phyloP scores from a whole-genome alignment of 1,140 invertebrate genomes.

The Samia ricini region DNA sequence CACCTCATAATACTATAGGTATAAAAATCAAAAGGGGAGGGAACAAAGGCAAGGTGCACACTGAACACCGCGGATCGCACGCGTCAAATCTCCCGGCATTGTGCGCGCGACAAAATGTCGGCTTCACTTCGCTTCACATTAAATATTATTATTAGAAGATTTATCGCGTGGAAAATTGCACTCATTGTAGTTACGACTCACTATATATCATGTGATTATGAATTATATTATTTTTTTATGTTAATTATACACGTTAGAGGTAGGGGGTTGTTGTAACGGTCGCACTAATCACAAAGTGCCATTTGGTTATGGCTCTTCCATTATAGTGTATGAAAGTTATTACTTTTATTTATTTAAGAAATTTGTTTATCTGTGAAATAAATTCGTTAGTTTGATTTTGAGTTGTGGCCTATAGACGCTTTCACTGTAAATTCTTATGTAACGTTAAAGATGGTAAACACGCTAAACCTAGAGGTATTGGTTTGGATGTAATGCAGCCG shows the following conservation, averaged over 20 bases:
- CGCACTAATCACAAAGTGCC: conserved; percentile 4
- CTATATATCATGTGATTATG: conserved; percentile 58
- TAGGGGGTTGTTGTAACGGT: conserved; percentile 43
- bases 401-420: no score
- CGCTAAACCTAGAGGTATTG: no score
- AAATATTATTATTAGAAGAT: conserved; percentile 70
- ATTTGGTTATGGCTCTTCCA: not conserved
- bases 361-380: not conserved
- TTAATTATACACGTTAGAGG: conserved; percentile 53
- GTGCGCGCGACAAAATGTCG: conserved; percentile 26
- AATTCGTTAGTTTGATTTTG: no score
- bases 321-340: not conserved
- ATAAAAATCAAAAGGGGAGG: conserved; percentile 22
- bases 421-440: no score
- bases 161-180: conserved; percentile 71
- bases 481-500: no score
- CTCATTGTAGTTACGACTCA: conserved; percentile 53
- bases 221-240: conserved; percentile 65
- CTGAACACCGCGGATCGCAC: conserved; percentile 29
- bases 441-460: no score
- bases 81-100: conserved; percentile 44
- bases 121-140: conserved; percentile 34
- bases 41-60: conserved; percentile 54
- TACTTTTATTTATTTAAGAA: not conserved
- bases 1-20: conserved; percentile 1